Evolutionary conservation across 2,888 invertebrate genomes (phyloP), one percentile per base, ranked within the genome.

Genomic region (Drosophila borborema): DNA sequence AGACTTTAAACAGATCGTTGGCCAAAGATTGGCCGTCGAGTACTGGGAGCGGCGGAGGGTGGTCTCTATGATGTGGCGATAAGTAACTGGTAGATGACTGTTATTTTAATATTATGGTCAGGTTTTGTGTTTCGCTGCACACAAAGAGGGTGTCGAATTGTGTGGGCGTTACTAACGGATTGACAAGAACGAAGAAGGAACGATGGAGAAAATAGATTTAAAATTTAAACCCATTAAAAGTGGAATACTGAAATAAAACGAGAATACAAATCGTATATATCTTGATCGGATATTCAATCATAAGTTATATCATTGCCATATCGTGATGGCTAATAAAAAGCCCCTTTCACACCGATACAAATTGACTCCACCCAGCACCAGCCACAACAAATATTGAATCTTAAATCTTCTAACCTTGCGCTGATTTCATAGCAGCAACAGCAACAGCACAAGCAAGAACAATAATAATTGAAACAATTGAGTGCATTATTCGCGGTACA

Each of bases 1-100:
- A 86, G 86, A 86, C 86, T 87, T 86, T 88, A 88, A 88, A 77
- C 86, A 86, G 86, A 86, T 86, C 88, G 84, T 81, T 81, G 76
- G 80, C 55, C 46, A 64, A 46, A 77, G 85, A 86, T 87, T 82
- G 72, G 67, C 8, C 43, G 71, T 9, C 41, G 38, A 68, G 53
- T 36, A 64, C 59, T 72, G 61, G 62, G 62, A 59, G 69, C 69
- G 64, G 63, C 60, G 60, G 63, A 68, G 64, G 65, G 62, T 54
- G 71, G 61, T 63, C 69, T 70, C 68, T 68, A 72, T 68, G 80
- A 81, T 81, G 80, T 73, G 72, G 68, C 77, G 84, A 86, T 87
- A 86, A 87, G 84, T 86, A 84, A 86, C 81, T 82, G 81, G 74
- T 78, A 82, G 81, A 84, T 84, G 81, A 87, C 82, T 86, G 83